Evolutionary conservation across 2,888 invertebrate species (phyloP).

Genomic region (Dasysyrphus albostriatus): DNA sequence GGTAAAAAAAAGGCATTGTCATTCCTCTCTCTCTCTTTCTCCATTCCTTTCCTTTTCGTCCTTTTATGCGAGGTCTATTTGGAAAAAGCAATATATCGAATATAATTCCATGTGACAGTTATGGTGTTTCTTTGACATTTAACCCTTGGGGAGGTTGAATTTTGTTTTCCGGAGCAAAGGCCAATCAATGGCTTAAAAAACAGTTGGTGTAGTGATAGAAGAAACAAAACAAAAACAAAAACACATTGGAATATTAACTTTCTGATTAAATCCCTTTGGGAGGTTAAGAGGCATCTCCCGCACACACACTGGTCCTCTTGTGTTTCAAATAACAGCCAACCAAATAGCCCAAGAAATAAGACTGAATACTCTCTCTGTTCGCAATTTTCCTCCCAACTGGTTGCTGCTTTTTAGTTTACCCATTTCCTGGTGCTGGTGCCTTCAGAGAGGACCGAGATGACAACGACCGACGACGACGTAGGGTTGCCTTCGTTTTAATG

Average conservation of each 20-base stretch:
- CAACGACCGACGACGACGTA: not conserved
- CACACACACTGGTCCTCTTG: not conserved
- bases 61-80: conserved; percentile 30
- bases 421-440: conserved; percentile 8
- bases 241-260: conserved; percentile 71
- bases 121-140: conserved; percentile 57
- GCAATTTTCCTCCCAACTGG: conserved; percentile 52
- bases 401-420: conserved; percentile 35
- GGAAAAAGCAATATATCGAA: conserved; percentile 60
- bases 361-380: conserved; percentile 40
- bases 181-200: conserved; percentile 63
- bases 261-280: conserved; percentile 71
- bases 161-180: conserved; percentile 9
- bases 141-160: conserved; percentile 29
- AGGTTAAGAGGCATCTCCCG: conserved; percentile 40
- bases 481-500: conserved; percentile 4
- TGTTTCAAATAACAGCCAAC: conserved; percentile 44
- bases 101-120: conserved; percentile 68
- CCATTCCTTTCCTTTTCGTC: not conserved
- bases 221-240: no score
- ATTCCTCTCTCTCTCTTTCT: conserved; percentile 13
- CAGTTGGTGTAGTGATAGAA: conserved; percentile 17
- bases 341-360: conserved; percentile 65
- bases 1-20: conserved; percentile 27
- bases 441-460: conserved; percentile 1